A percentile compares a stretch with the other conserved stretches of the same genome.
phyloP scores from a whole-genome alignment of 2,113 vertebrate genomes.

The Dasyurus viverrinus region DNA sequence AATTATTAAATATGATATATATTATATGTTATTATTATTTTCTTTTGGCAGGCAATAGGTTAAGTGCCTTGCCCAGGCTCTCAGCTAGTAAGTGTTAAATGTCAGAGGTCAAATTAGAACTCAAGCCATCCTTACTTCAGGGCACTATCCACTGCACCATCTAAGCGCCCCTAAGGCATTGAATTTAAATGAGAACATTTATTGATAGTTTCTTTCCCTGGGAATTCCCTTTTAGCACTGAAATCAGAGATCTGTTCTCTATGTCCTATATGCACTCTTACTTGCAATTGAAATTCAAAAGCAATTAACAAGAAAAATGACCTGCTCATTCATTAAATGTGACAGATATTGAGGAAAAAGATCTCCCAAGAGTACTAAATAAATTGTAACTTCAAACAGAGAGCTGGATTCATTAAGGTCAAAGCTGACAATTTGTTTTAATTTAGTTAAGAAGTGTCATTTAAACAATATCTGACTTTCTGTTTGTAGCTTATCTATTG shows the following conservation, averaged over 20 bases:
- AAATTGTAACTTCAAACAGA: slow-evolving; percentile 55
- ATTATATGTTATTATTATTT: too few relatives aligned
- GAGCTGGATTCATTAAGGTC: slow-evolving; percentile 66
- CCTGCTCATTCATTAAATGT: slow-evolving; percentile 70
- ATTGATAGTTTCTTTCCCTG: not conserved
- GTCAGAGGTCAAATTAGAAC: too few relatives aligned
- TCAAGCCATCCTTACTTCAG: too few relatives aligned
- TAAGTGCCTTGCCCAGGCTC: too few relatives aligned
- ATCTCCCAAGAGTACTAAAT: slow-evolving; percentile 61
- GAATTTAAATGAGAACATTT: not conserved
- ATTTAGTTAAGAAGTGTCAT: slow-evolving; percentile 58
- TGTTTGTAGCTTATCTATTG: slow-evolving; percentile 36
- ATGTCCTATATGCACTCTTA: not conserved
- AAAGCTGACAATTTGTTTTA: slow-evolving; percentile 52
- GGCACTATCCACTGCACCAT: too few relatives aligned
- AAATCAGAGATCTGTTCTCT: not conserved
- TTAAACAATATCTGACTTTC: slow-evolving; percentile 48
- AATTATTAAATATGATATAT: too few relatives aligned
- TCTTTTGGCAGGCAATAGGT: too few relatives aligned
- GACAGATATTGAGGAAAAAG: slow-evolving; percentile 37
- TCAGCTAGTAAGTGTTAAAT: too few relatives aligned
- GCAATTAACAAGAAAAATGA: slow-evolving; percentile 57
- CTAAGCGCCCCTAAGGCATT: not conserved
- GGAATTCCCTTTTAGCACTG: not conserved
- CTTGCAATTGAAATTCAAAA: slow-evolving; percentile 31